Percentiles rank a stretch among this genome's conserved stretches.
phyloP scores from a whole-genome alignment of 2,888 invertebrate species.

The Lycophotia porphyrea region DNA sequence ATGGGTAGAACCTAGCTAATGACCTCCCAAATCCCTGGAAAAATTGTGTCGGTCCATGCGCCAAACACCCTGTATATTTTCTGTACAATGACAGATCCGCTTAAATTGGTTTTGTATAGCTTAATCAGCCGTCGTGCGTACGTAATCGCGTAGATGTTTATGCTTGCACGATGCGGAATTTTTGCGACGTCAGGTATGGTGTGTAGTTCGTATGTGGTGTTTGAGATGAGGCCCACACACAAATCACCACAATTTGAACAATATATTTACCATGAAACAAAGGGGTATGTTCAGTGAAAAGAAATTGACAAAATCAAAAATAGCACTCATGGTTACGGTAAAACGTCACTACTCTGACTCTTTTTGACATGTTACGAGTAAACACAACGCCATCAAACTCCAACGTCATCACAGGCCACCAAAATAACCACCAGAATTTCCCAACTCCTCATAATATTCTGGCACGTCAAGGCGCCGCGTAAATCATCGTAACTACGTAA shows the following conservation, averaged over 20 bases:
- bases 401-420: slow-evolving; percentile 14
- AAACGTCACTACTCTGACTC: neutral
- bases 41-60: too few relatives aligned
- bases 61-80: too few relatives aligned
- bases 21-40: too few relatives aligned
- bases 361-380: neutral
- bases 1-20: too few relatives aligned
- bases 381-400: neutral
- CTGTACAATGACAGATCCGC: too few relatives aligned
- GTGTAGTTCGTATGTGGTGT: neutral
- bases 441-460: slow-evolving; percentile 10
- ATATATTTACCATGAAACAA: neutral
- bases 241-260: neutral
- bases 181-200: neutral
- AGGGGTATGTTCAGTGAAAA: neutral
- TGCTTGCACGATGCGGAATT: neutral
- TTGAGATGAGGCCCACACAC: neutral
- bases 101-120: too few relatives aligned
- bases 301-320: neutral
- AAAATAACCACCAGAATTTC: slow-evolving; percentile 25
- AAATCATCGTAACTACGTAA: slow-evolving; percentile 51
- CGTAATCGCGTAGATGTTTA: neutral
- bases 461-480: slow-evolving; percentile 20
- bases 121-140: too few relatives aligned
- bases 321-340: neutral